Percentiles rank a stretch among this genome's conserved stretches.
Evolutionary conservation across 2,797 vertebrate genomes (phyloP).

Genomic region (Falco naumanni): DNA sequence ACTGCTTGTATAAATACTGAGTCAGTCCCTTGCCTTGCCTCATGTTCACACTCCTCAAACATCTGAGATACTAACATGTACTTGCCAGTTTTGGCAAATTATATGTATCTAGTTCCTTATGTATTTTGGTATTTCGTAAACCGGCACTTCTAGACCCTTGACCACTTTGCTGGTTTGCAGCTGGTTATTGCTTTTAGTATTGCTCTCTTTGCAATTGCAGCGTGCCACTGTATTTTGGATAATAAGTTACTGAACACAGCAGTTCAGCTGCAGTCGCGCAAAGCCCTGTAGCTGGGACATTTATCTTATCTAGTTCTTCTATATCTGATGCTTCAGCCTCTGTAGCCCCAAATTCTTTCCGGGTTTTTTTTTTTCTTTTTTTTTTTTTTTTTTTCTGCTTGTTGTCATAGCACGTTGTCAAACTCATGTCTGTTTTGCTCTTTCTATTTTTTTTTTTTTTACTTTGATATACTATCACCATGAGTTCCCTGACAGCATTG

Average conservation of each 20-base stretch:
- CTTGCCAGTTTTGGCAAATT: slow-evolving; percentile 68
- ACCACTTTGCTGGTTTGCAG: slow-evolving; percentile 45
- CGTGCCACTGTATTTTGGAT: slow-evolving; percentile 23
- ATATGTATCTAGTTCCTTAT: slow-evolving; percentile 58
- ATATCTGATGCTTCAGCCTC: slow-evolving; percentile 67
- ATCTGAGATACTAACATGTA: slow-evolving; percentile 47
- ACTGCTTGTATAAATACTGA: slow-evolving; percentile 67
- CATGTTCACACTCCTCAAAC: slow-evolving; percentile 61
- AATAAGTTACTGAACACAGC: slow-evolving; percentile 23
- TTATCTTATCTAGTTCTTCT: slow-evolving; percentile 35
- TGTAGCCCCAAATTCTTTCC: slow-evolving; percentile 65
- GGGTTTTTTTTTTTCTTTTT: neutral
- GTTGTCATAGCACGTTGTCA: slow-evolving; percentile 67
- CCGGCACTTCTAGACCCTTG: slow-evolving; percentile 46
- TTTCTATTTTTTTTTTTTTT: slow-evolving; percentile 52
- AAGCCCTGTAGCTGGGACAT: slow-evolving; percentile 49
- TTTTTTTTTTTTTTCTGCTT: slow-evolving; percentile 7
- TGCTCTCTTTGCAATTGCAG: slow-evolving; percentile 21
- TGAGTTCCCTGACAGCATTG: slow-evolving; percentile 63
- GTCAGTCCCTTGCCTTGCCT: slow-evolving; percentile 66
- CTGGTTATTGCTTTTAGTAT: slow-evolving; percentile 49
- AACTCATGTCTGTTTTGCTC: slow-evolving; percentile 70
- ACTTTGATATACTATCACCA: slow-evolving; percentile 66
- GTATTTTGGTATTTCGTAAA: neutral
- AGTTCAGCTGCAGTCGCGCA: neutral